Base-by-base conservation (phyloP, 2,797 vertebrate species). In the Hylomyscus alleni region DNA sequence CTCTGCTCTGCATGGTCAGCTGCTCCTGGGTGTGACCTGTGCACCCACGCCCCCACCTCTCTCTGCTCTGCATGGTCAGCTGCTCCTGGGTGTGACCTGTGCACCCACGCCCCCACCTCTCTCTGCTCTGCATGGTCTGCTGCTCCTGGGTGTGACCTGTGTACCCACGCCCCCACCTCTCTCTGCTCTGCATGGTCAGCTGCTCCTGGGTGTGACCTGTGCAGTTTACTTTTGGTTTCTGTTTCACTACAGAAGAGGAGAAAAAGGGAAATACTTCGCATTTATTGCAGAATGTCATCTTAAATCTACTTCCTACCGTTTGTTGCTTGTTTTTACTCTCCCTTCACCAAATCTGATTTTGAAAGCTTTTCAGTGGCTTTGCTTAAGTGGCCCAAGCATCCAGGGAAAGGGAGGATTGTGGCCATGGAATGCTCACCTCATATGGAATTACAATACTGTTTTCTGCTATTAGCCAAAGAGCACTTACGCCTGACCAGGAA, bases 281-380 rank as follows among this genome's bases (percentile, higher is more conserved):
- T 86, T 80, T 65, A 85, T 81, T 94, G 29, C 47, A 54, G 96
- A 97, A 96, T 78, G 85, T 77, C 77, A 94, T 73, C 94, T 90
- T 75, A 89, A 95, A 91, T 91, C 4, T 34, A 22, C 76, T 54
- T 97, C 90, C 75, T 19, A 0, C 93, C 93, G 40, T 67, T 62
- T 19, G 6, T 29, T 92, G 50, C 60, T n/a, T 90, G 6, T 97
- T 97, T 97, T 97, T 94, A 93, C 95, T 91, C n/a, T 69, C 9
- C 62, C 9, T 91, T 85, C 80, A 69, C 81, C 95, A 94, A 84
- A 95, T 93, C 84, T 54, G 52, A 22, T 95, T 96, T 83, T 89
- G 65, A 97, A 93, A 92, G 72, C 90, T 95, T 96, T 97, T 94
- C 69, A 93, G 58, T 96, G 44, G 6, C 56, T 97, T 97, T 95